These are phyloP conservation scores for Plusia festucae DNA, from an alignment of 2,888 invertebrate genomes.

Conservation along the genomic window DNA sequence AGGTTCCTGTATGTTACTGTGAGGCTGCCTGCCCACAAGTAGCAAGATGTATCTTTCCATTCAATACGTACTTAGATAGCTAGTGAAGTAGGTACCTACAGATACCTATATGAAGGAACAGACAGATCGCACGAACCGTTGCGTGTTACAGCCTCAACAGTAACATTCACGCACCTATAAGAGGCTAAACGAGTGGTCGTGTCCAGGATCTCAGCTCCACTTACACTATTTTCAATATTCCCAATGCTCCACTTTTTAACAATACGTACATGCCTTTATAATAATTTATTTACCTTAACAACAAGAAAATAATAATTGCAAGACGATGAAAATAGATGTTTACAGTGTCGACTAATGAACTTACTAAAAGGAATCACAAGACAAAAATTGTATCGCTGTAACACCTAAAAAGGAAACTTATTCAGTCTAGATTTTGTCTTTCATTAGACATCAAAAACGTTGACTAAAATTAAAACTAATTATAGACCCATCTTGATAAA, in stretches of 20 bases:
- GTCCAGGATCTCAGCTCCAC: constrained; percentile 75
- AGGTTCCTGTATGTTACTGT: constrained; percentile 44
- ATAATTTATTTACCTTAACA: constrained; percentile 80
- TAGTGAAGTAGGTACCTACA: constrained; percentile 25
- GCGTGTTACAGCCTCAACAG: constrained; percentile 26
- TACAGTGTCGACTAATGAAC: constrained; percentile 71
- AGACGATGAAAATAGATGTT: constrained; percentile 66
- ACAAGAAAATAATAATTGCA: constrained; percentile 73
- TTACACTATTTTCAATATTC: constrained; percentile 68
- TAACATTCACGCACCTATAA: constrained; percentile 57
- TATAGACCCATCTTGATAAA: constrained; percentile 72
- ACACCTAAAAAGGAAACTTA: constrained; percentile 79
- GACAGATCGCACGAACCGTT: neutral
- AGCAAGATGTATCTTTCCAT: constrained; percentile 30
- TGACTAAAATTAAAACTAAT: constrained; percentile 77
- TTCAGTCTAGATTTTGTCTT: constrained; percentile 88
- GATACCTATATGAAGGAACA: constrained; percentile 21
- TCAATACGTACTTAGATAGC: constrained; percentile 17
- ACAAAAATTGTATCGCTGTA: constrained; percentile 64
- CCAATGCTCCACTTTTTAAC: constrained; percentile 72
- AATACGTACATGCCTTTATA: constrained; percentile 79
- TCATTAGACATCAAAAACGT: constrained; percentile 81
- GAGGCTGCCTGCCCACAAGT: constrained; percentile 16
- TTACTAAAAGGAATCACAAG: constrained; percentile 76
- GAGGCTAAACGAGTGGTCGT: constrained; percentile 78